Percentiles rank a stretch among this genome's conserved stretches.
These are phyloP conservation scores for Platichthys stellatus DNA, from an alignment of 2,113 vertebrate species.

Conservation along the genomic window DNA sequence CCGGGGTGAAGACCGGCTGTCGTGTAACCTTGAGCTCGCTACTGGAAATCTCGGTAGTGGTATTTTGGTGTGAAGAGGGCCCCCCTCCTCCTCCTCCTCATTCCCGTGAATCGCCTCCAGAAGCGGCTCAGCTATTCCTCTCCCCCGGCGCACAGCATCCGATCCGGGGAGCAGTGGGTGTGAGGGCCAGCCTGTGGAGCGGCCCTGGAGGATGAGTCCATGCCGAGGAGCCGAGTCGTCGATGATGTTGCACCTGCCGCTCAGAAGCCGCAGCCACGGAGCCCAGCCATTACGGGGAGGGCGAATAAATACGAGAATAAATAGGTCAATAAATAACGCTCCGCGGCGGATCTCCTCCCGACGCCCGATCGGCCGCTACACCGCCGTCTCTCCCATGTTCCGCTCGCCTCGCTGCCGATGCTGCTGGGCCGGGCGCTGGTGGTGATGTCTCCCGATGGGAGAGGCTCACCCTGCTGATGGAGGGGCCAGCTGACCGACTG, in stretches of 20 bases:
- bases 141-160: constrained; percentile 40
- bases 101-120: constrained; percentile 39
- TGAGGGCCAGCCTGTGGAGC: constrained; percentile 54
- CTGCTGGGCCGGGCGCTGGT: constrained; percentile 59
- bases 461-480: constrained; percentile 76
- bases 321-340: constrained; percentile 66
- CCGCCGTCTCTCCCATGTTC: constrained; percentile 35
- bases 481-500: constrained; percentile 77
- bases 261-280: constrained; percentile 77
- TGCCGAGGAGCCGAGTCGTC: constrained; percentile 65
- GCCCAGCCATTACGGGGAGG: constrained; percentile 72
- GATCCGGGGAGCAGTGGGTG: constrained; percentile 31
- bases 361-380: constrained; percentile 24
- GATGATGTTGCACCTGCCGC: constrained; percentile 79
- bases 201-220: constrained; percentile 63
- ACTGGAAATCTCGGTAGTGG: constrained; percentile 17
- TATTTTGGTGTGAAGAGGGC: constrained; percentile 33
- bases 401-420: constrained; percentile 42
- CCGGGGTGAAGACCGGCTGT: background rate
- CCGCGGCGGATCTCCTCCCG: constrained; percentile 3
- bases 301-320: constrained; percentile 69
- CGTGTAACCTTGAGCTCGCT: constrained; percentile 59
- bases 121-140: constrained; percentile 56
- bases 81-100: constrained; percentile 39
- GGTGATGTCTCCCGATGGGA: constrained; percentile 75